Evolutionary conservation across 1,140 invertebrate species (phyloP), one percentile per base, ranked within the genome.

Genomic region (Tribolium castaneum): DNA sequence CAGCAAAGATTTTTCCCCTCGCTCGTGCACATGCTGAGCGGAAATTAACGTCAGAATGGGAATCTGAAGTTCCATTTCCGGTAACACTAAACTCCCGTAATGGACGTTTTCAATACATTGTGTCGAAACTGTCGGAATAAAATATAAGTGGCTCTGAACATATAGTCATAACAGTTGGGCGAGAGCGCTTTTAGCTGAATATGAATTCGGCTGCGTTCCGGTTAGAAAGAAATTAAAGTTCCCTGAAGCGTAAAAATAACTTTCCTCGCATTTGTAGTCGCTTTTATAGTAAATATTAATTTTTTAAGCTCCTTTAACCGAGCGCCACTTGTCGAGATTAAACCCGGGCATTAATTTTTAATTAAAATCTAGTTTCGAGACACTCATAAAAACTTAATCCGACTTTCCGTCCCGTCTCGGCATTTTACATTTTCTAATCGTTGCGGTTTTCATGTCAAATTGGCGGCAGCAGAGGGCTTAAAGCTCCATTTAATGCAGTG

Each of bases 1-100:
- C 16, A 22, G 22, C 4, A 59, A 59, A 12, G n/a, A 59, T 59
- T 59, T 45, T 59, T 59, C 54, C 5, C 16, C 7, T 59, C 19
- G 22, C 54, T 59, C 12, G 25, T 62, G 34, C 14, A 66, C 59
- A 66, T 35, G 59, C 59, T 30, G 59, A 66, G 59, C 59, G 59
- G 77, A 79, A 79, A 79, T 79, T 79, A 79, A 79, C 62, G 77
- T 79, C 77, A 66, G 71, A 75, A 79, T 74, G 73, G 45, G 73
- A 79, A 62, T 75, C 72, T 75, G 75, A 79, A 79, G 73, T 79
- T 79, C 73, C 51, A 79, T 79, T 79, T 79, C 77, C 77, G 54
- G 59, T 66, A 66, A 66, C 59, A 66, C 59, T 66, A 66, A 66
- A 66, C 59, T 30, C 59, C 30, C 30, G 59, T 66, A 66, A 66